Conservation (phyloP, 2,797 vertebrate genomes). For the Sciurus vulgaris region DNA sequence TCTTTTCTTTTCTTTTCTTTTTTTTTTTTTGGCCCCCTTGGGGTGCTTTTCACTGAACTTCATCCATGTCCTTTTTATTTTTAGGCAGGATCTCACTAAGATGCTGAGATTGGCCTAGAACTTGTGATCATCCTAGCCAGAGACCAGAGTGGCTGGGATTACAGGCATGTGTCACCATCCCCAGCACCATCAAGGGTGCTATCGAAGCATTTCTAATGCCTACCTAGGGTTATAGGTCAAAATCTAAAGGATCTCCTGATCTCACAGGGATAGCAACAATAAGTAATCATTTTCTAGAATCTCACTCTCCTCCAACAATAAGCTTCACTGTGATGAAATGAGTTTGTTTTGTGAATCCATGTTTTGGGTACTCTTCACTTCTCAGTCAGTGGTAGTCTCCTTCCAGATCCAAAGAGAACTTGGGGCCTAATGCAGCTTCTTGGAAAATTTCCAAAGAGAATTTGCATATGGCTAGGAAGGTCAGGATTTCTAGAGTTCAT, state of each 20-base stretch:
- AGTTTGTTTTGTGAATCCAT: neutral
- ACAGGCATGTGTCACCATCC: no score
- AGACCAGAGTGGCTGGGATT: no score
- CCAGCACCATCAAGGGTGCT: no score
- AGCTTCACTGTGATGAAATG: neutral
- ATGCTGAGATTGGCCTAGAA: no score
- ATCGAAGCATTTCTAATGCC: neutral
- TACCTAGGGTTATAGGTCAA: neutral
- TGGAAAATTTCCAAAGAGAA: neutral
- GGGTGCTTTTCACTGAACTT: no score
- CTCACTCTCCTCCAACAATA: neutral
- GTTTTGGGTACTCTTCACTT: neutral
- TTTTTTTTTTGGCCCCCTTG: no score
- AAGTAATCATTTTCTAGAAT: neutral
- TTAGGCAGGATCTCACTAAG: no score
- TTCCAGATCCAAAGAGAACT: no score
- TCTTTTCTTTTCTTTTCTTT: no score
- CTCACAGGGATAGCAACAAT: neutral
- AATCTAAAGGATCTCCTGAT: neutral
- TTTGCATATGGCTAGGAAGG: accelerated
- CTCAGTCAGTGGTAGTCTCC: neutral
- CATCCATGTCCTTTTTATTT: no score
- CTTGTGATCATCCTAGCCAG: no score
- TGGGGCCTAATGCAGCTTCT: accelerated
- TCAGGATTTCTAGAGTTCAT: accelerated